Percentiles rank a stretch among this genome's conserved stretches.
phyloP scores from a whole-genome alignment of 2,797 vertebrate species.

The Sebastes cheni region DNA sequence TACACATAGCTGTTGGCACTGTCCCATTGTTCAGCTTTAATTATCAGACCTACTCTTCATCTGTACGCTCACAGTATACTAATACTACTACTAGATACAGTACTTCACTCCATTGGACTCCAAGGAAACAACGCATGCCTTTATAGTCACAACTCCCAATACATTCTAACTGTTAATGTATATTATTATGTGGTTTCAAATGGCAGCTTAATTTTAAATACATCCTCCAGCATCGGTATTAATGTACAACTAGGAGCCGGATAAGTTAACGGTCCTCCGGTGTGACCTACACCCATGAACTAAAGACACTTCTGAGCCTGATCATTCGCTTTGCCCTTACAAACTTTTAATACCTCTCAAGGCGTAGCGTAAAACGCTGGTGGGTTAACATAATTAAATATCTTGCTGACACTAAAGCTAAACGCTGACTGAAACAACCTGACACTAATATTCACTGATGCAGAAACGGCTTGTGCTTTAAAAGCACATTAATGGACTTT shows the following conservation, averaged over 20 bases:
- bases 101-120: neutral
- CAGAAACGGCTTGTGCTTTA: conserved; percentile 30
- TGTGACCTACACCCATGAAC: conserved; percentile 36
- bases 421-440: conserved; percentile 27
- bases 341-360: conserved; percentile 37
- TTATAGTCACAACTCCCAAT: neutral
- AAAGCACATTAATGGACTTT: conserved; percentile 1
- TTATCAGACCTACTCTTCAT: neutral
- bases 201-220: conserved; percentile 4
- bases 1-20: neutral
- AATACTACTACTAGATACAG: neutral
- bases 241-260: neutral
- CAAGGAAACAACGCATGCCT: neutral
- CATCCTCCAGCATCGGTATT: neutral
- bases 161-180: neutral
- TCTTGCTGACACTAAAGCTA: conserved; percentile 36
- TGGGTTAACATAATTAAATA: conserved; percentile 55
- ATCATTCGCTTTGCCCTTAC: conserved; percentile 21
- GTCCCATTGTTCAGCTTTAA: neutral
- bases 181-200: neutral
- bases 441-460: conserved; percentile 24
- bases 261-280: conserved; percentile 15
- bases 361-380: conserved; percentile 8
- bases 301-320: conserved; percentile 18
- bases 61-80: neutral